Evolutionary conservation across 2,797 vertebrate genomes (phyloP).

Genomic region (Lacerta bilineata): DNA sequence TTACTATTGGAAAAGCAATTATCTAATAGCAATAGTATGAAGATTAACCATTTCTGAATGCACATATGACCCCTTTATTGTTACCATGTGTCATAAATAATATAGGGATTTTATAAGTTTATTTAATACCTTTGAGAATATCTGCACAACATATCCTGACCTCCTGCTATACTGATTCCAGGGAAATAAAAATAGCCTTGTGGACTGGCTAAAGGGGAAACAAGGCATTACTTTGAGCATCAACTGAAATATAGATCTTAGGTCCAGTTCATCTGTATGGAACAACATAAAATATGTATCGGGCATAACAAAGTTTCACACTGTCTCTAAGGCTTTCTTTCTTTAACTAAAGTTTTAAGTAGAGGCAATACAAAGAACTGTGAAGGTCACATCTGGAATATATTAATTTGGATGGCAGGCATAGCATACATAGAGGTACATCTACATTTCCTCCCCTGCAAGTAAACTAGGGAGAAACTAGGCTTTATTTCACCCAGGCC

Average conservation of each 20-base stretch:
- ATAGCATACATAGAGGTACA: background rate
- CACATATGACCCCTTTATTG: conserved; percentile 35
- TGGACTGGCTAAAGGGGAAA: conserved; percentile 33
- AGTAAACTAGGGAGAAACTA: background rate
- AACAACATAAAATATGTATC: conserved; percentile 21
- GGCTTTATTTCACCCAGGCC: no score
- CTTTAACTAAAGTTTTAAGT: background rate
- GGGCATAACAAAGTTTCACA: background rate
- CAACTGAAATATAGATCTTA: background rate
- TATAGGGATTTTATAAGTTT: conserved; percentile 34
- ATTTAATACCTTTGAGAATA: conserved; percentile 50
- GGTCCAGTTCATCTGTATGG: background rate
- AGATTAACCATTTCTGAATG: conserved; percentile 41
- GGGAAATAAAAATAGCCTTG: conserved; percentile 42
- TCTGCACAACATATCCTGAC: conserved; percentile 17
- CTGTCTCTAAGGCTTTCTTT: background rate
- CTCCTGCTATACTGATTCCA: background rate
- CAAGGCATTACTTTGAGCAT: background rate
- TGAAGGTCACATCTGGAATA: conserved; percentile 12
- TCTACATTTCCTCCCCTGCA: background rate
- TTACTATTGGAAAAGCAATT: conserved; percentile 53
- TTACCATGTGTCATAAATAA: background rate
- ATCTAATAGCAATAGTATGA: conserved; percentile 64
- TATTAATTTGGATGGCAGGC: background rate
- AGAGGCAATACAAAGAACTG: background rate